Conservation (phyloP, 2,888 invertebrate species). For the Gisinianus flammeolus region DNA sequence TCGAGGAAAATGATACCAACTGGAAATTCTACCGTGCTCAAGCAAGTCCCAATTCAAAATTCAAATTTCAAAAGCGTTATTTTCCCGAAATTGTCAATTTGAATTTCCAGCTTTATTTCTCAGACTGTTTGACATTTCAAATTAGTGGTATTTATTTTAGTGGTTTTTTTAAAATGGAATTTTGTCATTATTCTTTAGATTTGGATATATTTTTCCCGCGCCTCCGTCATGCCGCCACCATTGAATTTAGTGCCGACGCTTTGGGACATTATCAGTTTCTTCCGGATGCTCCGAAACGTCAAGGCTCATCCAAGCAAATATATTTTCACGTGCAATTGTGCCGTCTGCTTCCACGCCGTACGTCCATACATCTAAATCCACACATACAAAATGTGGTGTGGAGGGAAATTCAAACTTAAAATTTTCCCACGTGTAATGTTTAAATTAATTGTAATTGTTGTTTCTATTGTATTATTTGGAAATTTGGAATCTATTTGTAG, state of each 20-base stretch:
- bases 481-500: not conserved
- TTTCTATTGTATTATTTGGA: not conserved
- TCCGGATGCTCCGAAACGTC: not conserved
- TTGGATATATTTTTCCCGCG: conserved; percentile 39
- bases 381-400: not conserved
- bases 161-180: not conserved
- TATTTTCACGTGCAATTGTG: conserved; percentile 24
- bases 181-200: conserved; percentile 9
- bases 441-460: not conserved
- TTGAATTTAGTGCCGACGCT: conserved; percentile 33
- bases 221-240: conserved; percentile 39
- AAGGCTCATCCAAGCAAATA: not conserved
- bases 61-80: not conserved
- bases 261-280: conserved; percentile 32
- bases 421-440: not conserved
- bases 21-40: conserved; percentile 81
- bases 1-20: conserved; percentile 73
- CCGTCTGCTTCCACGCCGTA: conserved; percentile 19
- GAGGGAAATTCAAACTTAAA: not conserved
- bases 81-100: not conserved
- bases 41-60: conserved; percentile 54
- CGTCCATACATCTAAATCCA: conserved; percentile 2
- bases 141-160: not conserved
- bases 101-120: not conserved
- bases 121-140: too few species aligned